Percentiles rank a stretch among this genome's conserved stretches.
phyloP scores from a whole-genome alignment of 2,888 invertebrate species.

The Leuctra nigra region DNA sequence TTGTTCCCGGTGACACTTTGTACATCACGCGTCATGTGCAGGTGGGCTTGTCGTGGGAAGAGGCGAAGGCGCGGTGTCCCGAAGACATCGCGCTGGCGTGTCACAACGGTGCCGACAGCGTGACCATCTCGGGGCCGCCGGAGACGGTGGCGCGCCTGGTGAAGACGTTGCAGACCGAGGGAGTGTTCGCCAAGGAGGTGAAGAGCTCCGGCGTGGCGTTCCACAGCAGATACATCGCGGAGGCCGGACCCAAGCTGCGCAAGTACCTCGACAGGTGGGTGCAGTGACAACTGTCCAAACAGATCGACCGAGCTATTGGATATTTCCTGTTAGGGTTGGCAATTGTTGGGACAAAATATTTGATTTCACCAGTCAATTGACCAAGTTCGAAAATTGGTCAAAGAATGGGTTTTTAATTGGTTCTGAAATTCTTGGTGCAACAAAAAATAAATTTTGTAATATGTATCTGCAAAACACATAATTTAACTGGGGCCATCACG shows the following conservation, averaged over 20 bases:
- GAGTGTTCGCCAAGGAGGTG: conserved; percentile 77
- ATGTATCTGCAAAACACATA: too few species aligned
- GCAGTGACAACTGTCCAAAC: background rate
- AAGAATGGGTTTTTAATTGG: too few species aligned
- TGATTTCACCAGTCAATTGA: too few species aligned
- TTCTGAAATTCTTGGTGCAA: too few species aligned
- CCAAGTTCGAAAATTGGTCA: too few species aligned
- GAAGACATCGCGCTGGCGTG: conserved; percentile 80
- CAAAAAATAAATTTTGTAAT: too few species aligned
- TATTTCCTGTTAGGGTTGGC: background rate
- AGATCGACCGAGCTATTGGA: background rate
- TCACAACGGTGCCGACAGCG: conserved; percentile 90
- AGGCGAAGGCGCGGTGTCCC: conserved; percentile 66
- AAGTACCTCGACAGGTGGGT: conserved; percentile 57
- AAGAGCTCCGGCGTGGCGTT: conserved; percentile 88
- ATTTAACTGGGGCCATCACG: too few species aligned
- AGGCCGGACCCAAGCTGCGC: conserved; percentile 75
- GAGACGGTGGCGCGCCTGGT: conserved; percentile 62
- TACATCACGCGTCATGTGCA: too few species aligned
- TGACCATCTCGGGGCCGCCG: conserved; percentile 87
- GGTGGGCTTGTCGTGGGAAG: conserved; percentile 69
- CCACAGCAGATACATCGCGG: conserved; percentile 86
- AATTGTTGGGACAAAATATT: too few species aligned
- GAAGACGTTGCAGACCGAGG: conserved; percentile 60
- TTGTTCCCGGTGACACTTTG: too few species aligned